Base-by-base conservation (phyloP, 2,797 vertebrate genomes). In the Rhynchonycteris naso region DNA sequence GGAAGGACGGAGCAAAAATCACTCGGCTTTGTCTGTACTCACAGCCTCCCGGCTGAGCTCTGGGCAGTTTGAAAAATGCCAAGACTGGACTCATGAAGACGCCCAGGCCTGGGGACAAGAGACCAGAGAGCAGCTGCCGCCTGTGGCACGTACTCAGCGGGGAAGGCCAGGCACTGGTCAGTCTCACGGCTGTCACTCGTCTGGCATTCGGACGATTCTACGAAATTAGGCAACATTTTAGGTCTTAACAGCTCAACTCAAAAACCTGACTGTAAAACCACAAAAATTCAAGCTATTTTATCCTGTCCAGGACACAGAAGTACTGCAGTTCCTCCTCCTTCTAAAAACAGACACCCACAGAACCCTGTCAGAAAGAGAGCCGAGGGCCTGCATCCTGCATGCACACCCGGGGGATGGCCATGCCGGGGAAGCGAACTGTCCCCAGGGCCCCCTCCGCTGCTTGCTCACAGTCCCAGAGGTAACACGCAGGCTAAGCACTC, bases 101-200 rank as follows among this genome's bases (percentile, higher is more conserved):
- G 16, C n/a, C n/a, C 24, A 4, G 81, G 61, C 10, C 3, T 24
- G 1, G 61, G 47, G 26, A 30, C 0, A 4, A 3, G 21, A 33
- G 30, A 16, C 19, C 2, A 12, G 1, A 4, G n/a, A 3, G 1
- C 30, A 12, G 52, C 63, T 10, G 16, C 21, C 1, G 30, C 24
- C 33, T 65, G 2, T 65, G 2, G 18, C 26, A 14, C 0, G 0
- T n/a, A 4, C 83, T 21, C 1, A 0, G 63, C 0, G 0, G n/a
- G 75, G 28, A 54, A 33, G 56, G 9, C 66, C 10, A 0, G n/a
- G 65, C 0, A 2, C n/a, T 3, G 30, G 7, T 21, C 7, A 0
- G 69, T 2, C 21, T 24, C 10, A 0, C 2, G 4, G 56, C 54
- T 2, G 47, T 3, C 8, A 9, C 24, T 22, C 19, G 26, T 5